Conservation (phyloP, 2,113 vertebrate species). For the Tringa solitaria region DNA sequence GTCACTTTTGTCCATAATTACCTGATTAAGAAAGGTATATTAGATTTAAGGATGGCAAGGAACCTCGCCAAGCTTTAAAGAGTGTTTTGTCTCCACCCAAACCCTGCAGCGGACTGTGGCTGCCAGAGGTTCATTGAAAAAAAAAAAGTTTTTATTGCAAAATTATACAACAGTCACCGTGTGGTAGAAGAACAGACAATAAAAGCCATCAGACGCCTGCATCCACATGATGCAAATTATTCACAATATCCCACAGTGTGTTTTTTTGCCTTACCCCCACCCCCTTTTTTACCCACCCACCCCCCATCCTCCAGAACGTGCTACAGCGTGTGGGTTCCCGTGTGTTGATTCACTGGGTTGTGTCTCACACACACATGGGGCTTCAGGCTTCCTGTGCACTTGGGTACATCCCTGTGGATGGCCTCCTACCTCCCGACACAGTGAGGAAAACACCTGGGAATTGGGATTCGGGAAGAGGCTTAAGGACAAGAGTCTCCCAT, state of each 20-base stretch:
- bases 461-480: neutral
- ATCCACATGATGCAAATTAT: constrained; percentile 43
- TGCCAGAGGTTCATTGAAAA: constrained; percentile 9
- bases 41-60: neutral
- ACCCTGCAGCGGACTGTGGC: neutral
- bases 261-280: neutral
- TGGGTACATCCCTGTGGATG: neutral
- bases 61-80: neutral
- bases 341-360: neutral
- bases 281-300: neutral
- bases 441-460: neutral
- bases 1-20: neutral
- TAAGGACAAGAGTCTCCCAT: neutral
- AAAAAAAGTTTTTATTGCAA: constrained; percentile 71
- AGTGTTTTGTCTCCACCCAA: no score
- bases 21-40: neutral
- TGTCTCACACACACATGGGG: neutral
- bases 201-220: constrained; percentile 42
- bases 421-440: neutral
- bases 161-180: constrained; percentile 28
- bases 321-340: neutral
- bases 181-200: constrained; percentile 21
- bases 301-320: neutral
- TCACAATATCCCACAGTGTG: constrained; percentile 20
- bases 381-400: neutral